Conservation (phyloP, 2,113 vertebrate genomes). For the Dolichallabes microphthalmus region DNA sequence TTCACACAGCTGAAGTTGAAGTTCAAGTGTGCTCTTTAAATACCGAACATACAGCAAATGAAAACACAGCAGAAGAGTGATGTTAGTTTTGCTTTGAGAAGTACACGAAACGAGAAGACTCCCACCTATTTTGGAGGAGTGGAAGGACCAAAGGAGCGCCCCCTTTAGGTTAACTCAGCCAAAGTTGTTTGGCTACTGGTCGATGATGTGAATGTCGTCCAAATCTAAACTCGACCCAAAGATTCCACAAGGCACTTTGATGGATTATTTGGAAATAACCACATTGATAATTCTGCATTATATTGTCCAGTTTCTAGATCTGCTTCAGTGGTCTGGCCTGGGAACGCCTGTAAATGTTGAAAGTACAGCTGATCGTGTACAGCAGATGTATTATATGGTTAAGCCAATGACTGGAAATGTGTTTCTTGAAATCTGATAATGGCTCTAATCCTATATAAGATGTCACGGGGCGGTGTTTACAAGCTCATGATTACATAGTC, state of each 20-base stretch:
- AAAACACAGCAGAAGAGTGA: background rate
- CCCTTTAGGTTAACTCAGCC: background rate
- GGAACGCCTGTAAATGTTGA: background rate
- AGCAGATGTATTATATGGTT: background rate
- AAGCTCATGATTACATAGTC: background rate
- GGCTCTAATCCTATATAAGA: background rate
- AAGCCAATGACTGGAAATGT: background rate
- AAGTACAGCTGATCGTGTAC: background rate
- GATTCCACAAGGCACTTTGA: background rate
- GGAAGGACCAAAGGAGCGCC: background rate
- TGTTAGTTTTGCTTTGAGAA: background rate
- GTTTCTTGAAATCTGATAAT: background rate
- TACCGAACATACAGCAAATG: background rate
- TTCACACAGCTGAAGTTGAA: background rate
- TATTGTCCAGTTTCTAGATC: background rate
- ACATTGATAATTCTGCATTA: background rate
- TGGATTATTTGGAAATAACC: background rate
- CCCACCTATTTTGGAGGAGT: background rate
- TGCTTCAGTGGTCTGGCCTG: background rate
- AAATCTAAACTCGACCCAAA: background rate
- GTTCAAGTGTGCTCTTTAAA: conserved; percentile 9
- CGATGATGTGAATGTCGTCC: background rate
- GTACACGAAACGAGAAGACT: too few species aligned
- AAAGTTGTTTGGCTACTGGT: background rate
- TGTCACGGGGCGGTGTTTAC: background rate